phyloP scores from a whole-genome alignment of 2,113 vertebrate genomes.

The Pelecanoides urinatrix region DNA sequence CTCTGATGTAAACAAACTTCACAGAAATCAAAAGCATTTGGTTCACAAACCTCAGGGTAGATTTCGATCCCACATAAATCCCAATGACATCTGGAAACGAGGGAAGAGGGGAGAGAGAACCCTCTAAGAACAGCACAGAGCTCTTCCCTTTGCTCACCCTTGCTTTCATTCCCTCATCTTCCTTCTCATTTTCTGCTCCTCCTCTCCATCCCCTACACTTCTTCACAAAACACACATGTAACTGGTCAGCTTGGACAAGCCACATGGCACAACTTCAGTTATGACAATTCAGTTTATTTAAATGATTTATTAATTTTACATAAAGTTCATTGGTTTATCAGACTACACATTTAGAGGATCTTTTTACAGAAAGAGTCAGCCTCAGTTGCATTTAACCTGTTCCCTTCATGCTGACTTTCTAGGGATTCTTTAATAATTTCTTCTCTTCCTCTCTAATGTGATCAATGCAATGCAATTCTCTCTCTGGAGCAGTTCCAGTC shows the following conservation, averaged over 20 bases:
- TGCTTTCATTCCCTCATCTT: neutral
- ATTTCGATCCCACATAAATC: neutral
- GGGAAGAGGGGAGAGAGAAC: neutral
- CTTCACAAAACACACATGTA: neutral
- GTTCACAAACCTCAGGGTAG: neutral
- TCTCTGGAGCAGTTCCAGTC: neutral
- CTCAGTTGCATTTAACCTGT: neutral
- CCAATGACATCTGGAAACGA: neutral
- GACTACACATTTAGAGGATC: neutral
- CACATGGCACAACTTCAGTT: neutral
- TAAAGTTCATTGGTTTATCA: neutral
- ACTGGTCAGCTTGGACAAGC: neutral
- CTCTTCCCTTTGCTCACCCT: neutral
- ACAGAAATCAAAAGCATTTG: neutral
- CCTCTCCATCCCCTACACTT: neutral
- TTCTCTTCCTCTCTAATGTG: neutral
- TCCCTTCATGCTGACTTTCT: neutral
- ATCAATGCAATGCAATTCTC: neutral
- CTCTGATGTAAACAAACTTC: neutral
- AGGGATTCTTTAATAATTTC: neutral
- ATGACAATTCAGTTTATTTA: neutral
- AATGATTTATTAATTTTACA: neutral
- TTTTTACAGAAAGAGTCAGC: neutral
- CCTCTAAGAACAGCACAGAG: neutral
- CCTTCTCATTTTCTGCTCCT: neutral